Evolutionary conservation across 1,140 invertebrate genomes (phyloP).

Genomic region (Lethocerus indicus): DNA sequence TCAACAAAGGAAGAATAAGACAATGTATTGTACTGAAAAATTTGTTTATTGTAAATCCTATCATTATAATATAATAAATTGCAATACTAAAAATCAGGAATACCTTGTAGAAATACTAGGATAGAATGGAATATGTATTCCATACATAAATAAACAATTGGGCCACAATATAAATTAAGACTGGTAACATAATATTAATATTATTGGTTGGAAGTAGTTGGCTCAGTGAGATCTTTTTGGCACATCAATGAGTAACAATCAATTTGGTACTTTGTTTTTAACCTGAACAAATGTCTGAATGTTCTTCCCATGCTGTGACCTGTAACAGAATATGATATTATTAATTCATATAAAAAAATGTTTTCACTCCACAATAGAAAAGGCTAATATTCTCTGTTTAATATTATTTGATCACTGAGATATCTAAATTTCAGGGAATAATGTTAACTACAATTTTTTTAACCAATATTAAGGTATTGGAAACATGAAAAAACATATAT

Average conservation of each 20-base stretch:
- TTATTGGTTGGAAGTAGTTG: constrained; percentile 5
- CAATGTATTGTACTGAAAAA: not conserved
- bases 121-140: constrained; percentile 8
- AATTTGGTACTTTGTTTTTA: constrained; percentile 24
- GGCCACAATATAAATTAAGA: constrained; percentile 6
- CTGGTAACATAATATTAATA: constrained; percentile 5
- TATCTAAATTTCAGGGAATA: constrained; percentile 1
- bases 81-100: constrained; percentile 3
- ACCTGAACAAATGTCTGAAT: constrained; percentile 62
- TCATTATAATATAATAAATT: constrained; percentile 5
- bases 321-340: constrained; percentile 24
- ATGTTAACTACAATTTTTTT: not conserved
- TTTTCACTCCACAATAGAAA: not conserved
- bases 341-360: not conserved
- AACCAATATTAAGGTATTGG: not conserved
- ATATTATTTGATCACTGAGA: constrained; percentile 4
- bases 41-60: constrained; percentile 4
- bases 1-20: not conserved
- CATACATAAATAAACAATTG: constrained; percentile 3
- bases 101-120: constrained; percentile 7
- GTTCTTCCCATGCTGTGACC: constrained; percentile 68
- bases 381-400: not conserved
- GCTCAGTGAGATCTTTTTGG: constrained; percentile 10
- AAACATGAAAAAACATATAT: not conserved
- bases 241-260: constrained; percentile 4